phyloP scores from a whole-genome alignment of 2,113 vertebrate species.

The Mastomys coucha region DNA sequence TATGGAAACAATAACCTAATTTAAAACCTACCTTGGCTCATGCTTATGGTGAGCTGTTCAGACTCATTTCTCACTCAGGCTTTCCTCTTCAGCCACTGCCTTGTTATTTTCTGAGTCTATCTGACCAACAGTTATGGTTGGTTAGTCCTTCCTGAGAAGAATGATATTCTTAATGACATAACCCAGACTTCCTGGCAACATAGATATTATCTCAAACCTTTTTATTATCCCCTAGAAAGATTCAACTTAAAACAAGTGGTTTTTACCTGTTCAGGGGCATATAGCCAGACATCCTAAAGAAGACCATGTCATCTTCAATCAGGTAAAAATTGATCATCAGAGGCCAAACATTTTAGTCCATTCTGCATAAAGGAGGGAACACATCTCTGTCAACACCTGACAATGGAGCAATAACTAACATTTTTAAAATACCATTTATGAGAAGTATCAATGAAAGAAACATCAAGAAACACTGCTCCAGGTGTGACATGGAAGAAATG shows the following conservation, averaged over 20 bases:
- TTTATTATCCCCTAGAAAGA: background rate
- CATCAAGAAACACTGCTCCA: background rate
- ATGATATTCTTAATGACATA: background rate
- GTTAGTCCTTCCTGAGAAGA: background rate
- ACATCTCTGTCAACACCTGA: background rate
- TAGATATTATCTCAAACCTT: background rate
- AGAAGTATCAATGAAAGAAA: background rate
- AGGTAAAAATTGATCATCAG: background rate
- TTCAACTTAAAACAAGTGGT: background rate
- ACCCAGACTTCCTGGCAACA: background rate
- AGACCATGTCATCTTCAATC: no score
- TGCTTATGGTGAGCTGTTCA: background rate
- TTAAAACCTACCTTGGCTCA: background rate
- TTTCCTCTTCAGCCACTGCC: background rate
- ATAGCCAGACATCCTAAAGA: rapidly evolving
- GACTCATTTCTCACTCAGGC: background rate
- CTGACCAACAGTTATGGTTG: background rate
- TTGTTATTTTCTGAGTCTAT: background rate
- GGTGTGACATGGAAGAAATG: background rate
- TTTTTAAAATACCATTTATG: background rate
- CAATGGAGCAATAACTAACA: background rate
- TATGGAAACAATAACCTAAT: background rate
- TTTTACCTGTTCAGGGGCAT: background rate
- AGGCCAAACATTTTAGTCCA: background rate
- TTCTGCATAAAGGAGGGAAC: background rate